Conservation (phyloP, 1,140 invertebrate genomes). For the Tigriopus japonicus region DNA sequence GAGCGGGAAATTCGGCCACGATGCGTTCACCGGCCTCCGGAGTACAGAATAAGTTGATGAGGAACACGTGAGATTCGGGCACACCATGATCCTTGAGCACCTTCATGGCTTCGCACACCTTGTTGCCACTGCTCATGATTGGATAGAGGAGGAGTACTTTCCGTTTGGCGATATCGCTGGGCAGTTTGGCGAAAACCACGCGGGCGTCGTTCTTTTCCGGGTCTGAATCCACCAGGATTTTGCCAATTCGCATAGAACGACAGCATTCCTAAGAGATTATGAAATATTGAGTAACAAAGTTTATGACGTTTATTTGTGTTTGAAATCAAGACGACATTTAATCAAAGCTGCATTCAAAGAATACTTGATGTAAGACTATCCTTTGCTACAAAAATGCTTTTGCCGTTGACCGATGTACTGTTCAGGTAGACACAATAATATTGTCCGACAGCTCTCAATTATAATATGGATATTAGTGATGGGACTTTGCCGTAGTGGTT, state of each 20-base stretch:
- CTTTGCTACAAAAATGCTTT: no score
- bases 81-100: conserved; percentile 84
- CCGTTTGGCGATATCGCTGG: conserved; percentile 64
- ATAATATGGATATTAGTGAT: no score
- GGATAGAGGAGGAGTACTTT: conserved; percentile 83
- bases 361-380: no score
- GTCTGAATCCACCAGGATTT: conserved; percentile 93
- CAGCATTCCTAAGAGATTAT: conserved; percentile 70
- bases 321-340: no score
- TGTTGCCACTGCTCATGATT: conserved; percentile 89
- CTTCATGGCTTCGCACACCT: conserved; percentile 77
- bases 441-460: no score
- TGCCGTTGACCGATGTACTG: no score
- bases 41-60: conserved; percentile 91
- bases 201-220: conserved; percentile 84
- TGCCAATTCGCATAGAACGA: conserved; percentile 91
- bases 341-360: no score
- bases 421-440: no score
- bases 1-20: conserved; percentile 61
- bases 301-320: no score
- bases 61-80: conserved; percentile 73
- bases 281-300: no score
- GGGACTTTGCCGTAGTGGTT: no score
- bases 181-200: conserved; percentile 94
- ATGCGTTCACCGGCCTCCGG: conserved; percentile 72